Conservation (phyloP, 2,888 invertebrate species). For the Lysandra coridon region DNA sequence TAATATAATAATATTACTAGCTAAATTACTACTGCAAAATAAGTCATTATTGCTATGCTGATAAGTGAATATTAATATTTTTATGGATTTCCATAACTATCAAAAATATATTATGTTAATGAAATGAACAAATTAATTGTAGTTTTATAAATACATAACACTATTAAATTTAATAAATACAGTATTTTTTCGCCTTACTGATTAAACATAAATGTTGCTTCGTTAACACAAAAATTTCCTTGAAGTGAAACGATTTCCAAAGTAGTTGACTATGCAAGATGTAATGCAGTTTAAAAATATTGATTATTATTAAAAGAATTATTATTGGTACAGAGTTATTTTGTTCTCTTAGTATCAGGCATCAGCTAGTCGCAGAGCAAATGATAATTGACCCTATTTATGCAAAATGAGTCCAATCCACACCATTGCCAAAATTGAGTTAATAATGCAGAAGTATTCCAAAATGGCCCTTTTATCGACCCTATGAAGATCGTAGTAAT, state of each 20-base stretch:
- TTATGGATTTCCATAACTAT: constrained; percentile 32
- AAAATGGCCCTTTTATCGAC: no score
- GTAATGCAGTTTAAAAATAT: background rate
- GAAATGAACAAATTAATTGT: background rate
- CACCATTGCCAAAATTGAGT: no score
- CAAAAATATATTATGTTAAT: constrained; percentile 4
- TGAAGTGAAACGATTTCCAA: constrained; percentile 6
- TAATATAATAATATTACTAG: constrained; percentile 54
- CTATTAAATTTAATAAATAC: background rate
- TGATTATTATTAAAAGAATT: background rate
- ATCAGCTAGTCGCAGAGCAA: no score
- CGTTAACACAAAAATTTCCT: background rate
- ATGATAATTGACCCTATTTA: no score
- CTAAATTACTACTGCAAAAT: constrained; percentile 54
- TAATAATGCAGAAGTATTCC: no score
- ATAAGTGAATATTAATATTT: constrained; percentile 37
- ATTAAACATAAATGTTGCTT: background rate
- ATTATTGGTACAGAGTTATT: background rate
- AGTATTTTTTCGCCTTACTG: background rate
- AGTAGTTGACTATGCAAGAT: background rate
- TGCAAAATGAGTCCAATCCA: no score
- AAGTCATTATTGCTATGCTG: constrained; percentile 68
- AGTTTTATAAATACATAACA: background rate
- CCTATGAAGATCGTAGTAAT: no score
- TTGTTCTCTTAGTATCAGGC: no score